phyloP scores from a whole-genome alignment of 2,888 invertebrate genomes.

The Rhagonycha fulva region DNA sequence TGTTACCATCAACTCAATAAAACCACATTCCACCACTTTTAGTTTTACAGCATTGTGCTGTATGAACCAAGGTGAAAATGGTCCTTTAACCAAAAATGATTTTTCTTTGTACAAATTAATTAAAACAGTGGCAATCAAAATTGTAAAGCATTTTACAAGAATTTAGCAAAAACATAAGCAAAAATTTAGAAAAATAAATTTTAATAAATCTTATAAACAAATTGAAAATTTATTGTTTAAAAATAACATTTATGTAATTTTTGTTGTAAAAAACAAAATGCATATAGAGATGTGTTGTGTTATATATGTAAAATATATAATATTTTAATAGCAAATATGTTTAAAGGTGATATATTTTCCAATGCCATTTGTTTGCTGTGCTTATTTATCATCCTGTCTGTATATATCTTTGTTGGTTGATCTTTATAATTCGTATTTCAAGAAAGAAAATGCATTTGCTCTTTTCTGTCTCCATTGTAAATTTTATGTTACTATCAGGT shows the following conservation, averaged over 20 bases:
- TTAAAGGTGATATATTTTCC: background rate
- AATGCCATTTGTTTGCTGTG: background rate
- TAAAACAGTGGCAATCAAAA: no score
- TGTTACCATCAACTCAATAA: no score
- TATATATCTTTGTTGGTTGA: conserved; percentile 1
- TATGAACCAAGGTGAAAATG: no score
- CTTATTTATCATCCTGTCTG: conserved; percentile 1
- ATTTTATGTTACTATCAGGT: background rate
- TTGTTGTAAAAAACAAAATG: background rate
- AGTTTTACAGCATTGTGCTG: no score
- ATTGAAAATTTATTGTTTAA: background rate
- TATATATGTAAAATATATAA: background rate
- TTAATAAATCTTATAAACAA: no score
- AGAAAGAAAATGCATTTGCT: background rate
- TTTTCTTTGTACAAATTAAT: no score
- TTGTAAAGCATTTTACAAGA: no score
- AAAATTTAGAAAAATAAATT: no score
- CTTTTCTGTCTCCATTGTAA: background rate
- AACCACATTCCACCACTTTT: no score
- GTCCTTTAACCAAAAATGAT: no score
- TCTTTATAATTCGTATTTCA: background rate
- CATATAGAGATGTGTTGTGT: background rate
- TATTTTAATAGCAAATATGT: background rate
- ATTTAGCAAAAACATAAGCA: no score
- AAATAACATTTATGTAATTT: background rate